These are phyloP conservation scores for Echinometra lucunter DNA, from an alignment of 53 echinoderm and acorn worm species.

Conservation along the genomic window DNA sequence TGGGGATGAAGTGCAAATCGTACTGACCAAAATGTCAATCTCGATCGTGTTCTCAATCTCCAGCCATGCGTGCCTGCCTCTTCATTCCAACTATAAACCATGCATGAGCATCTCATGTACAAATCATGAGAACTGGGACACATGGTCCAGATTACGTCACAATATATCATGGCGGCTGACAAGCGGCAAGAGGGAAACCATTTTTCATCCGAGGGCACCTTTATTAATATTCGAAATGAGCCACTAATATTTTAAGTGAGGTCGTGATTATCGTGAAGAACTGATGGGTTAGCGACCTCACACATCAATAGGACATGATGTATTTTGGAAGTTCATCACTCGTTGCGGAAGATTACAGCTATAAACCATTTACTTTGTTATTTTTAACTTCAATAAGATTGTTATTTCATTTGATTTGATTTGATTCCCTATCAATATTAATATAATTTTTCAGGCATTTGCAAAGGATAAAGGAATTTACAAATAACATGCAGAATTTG, in stretches of 20 bases:
- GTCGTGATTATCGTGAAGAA: background rate
- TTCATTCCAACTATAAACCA: background rate
- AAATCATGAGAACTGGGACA: conserved; percentile 4
- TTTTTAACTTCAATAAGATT: no score
- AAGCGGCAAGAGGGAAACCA: background rate
- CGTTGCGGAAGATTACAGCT: background rate
- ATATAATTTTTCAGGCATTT: no score
- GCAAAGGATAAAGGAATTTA: no score
- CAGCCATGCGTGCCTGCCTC: background rate
- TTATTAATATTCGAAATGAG: background rate
- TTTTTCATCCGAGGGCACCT: background rate
- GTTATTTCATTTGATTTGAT: no score
- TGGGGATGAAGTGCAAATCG: background rate
- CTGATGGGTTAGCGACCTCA: background rate
- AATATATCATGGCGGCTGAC: background rate
- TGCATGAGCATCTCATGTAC: background rate
- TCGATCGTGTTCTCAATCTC: background rate
- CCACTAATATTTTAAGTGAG: background rate
- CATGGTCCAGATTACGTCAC: conserved; percentile 16
- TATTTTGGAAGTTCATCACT: background rate
- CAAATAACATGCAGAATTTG: no score
- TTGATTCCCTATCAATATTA: no score
- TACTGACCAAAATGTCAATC: background rate
- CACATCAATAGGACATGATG: background rate
- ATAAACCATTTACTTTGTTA: background rate